A percentile compares a stretch with the other conserved stretches of the same genome.
Conservation (phyloP, 2,113 vertebrate species). For the Scalopus aquaticus region DNA sequence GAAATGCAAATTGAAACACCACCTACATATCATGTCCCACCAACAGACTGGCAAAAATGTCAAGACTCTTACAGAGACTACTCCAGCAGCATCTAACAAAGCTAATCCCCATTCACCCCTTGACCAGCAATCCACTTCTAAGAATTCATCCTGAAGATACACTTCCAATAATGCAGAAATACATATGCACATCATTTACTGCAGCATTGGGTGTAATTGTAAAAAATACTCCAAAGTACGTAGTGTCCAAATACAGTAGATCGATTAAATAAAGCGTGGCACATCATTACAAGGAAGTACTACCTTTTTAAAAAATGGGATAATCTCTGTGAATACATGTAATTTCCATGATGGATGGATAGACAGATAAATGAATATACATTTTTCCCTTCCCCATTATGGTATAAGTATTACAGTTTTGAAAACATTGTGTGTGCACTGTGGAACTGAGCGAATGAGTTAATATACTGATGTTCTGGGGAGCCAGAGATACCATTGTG, state of each 20-base stretch:
- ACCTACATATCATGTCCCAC: not conserved
- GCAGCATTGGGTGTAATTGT: not conserved
- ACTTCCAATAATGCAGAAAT: not conserved
- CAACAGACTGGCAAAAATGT: not conserved
- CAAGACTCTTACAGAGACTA: not conserved
- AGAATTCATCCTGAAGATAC: not conserved
- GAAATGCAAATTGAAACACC: not conserved
- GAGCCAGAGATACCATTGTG: not conserved
- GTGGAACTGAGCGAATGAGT: not conserved
- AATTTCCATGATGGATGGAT: not conserved
- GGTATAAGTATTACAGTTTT: not conserved
- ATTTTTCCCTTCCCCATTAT: not conserved
- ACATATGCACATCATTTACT: not conserved
- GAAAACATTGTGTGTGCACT: not conserved
- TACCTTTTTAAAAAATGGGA: not conserved
- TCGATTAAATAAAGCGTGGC: not conserved
- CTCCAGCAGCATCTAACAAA: not conserved
- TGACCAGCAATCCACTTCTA: not conserved
- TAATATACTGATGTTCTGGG: not conserved
- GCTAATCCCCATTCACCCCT: not conserved
- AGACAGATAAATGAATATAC: not conserved
- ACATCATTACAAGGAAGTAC: not conserved
- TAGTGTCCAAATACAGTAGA: not conserved
- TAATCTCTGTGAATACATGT: not conserved
- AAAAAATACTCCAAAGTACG: not conserved